Conservation (phyloP, 2,888 invertebrate genomes). For the Dasypogon diadema region DNA sequence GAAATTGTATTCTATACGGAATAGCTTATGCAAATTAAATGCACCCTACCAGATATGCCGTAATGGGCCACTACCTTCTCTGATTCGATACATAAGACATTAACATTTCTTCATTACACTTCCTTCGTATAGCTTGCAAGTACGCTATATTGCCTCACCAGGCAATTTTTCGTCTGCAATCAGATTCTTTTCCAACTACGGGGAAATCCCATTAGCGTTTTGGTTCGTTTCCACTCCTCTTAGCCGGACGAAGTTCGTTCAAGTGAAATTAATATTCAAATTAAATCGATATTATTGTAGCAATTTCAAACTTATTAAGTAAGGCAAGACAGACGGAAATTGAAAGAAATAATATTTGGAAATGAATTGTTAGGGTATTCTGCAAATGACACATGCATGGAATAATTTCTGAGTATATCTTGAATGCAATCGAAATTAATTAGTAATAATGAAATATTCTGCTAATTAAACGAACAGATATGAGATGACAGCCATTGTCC, state of each 20-base stretch:
- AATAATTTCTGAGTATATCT: no score
- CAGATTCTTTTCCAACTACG: conserved; percentile 5
- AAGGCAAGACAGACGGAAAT: background rate
- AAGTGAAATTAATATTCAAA: conserved; percentile 32
- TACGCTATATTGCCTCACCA: background rate
- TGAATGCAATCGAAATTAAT: no score
- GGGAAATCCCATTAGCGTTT: conserved; percentile 35
- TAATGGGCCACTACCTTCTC: conserved; percentile 2
- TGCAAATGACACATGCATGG: no score
- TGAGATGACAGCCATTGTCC: no score
- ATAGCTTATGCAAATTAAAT: conserved; percentile 39
- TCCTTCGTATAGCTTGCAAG: background rate
- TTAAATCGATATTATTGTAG: conserved; percentile 36
- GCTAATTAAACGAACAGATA: no score
- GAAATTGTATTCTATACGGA: conserved; percentile 17
- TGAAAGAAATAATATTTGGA: no score
- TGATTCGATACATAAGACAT: conserved; percentile 17
- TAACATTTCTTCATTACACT: conserved; percentile 29
- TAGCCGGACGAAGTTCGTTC: background rate
- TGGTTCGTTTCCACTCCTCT: background rate
- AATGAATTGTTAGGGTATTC: no score
- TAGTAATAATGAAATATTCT: no score
- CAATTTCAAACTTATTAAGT: background rate
- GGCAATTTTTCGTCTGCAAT: conserved; percentile 26
- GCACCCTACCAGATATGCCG: background rate